A percentile compares a stretch with the other conserved stretches of the same genome.
Evolutionary conservation across 2,113 vertebrate species (phyloP).

Genomic region (Anoura caudifer): DNA sequence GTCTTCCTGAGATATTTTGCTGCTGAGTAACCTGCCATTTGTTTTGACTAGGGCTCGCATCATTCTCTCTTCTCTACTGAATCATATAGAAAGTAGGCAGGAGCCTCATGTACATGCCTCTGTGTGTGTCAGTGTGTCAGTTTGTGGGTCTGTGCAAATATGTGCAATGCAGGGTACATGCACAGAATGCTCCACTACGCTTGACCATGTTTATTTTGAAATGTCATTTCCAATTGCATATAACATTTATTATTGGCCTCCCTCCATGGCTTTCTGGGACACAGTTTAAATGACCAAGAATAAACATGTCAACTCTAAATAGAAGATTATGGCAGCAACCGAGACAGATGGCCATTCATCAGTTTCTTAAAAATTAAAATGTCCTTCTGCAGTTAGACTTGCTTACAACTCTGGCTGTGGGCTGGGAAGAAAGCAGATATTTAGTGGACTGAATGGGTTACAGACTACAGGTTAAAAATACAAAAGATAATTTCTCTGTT

Average conservation of each 20-base stretch:
- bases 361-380: conserved; percentile 70
- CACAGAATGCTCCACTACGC: not conserved
- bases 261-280: conserved; percentile 56
- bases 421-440: not conserved
- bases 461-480: conserved; percentile 42
- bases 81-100: not conserved
- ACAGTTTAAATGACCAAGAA: conserved; percentile 66
- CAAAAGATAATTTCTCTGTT: not conserved
- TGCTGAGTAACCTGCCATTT: not conserved
- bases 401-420: conserved; percentile 33
- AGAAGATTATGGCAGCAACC: conserved; percentile 59
- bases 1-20: not conserved
- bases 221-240: conserved; percentile 73
- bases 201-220: conserved; percentile 75
- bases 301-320: conserved; percentile 72
- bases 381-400: conserved; percentile 57
- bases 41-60: not conserved
- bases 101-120: not conserved
- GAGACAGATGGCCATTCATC: conserved; percentile 58
- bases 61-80: not conserved
- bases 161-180: not conserved
- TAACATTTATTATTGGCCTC: conserved; percentile 68
- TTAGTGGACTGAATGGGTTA: not conserved
- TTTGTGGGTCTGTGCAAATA: not conserved
- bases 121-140: not conserved